Conservation (phyloP, 2,888 invertebrate species). For the Dasysyrphus tricinctus region DNA sequence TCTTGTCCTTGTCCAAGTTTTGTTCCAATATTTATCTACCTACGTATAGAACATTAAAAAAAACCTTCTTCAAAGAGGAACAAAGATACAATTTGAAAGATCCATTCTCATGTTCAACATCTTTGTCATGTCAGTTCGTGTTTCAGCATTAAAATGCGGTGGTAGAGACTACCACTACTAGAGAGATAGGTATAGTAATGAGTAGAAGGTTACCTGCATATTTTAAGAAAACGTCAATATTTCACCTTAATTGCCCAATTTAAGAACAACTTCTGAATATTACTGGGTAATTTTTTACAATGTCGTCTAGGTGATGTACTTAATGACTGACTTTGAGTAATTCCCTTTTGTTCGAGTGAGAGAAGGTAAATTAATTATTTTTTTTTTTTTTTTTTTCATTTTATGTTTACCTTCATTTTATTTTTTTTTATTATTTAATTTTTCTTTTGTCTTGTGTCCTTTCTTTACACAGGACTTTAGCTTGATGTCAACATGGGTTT, state of each 20-base stretch:
- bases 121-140: conserved; percentile 27
- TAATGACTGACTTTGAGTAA: conserved; percentile 75
- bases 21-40: conserved; percentile 53
- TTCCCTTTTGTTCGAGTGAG: conserved; percentile 60
- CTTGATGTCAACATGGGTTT: conserved; percentile 54
- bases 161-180: too few relatives aligned
- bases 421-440: background rate
- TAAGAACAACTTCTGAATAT: conserved; percentile 71
- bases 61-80: conserved; percentile 8
- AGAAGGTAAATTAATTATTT: conserved; percentile 70
- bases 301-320: conserved; percentile 74
- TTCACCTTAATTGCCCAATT: conserved; percentile 75
- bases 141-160: conserved; percentile 8
- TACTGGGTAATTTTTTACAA: conserved; percentile 72
- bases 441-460: conserved; percentile 3
- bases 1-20: conserved; percentile 46
- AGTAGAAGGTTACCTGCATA: conserved; percentile 31
- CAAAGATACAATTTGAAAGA: conserved; percentile 8
- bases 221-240: conserved; percentile 63
- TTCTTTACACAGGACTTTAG: conserved; percentile 40
- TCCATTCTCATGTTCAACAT: conserved; percentile 21
- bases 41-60: too few relatives aligned
- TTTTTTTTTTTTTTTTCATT: conserved; percentile 15
- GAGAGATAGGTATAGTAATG: background rate
- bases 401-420: conserved; percentile 36